Conservation (phyloP, 2,888 invertebrate species). For the Gastracanthus pulcherrimus region DNA sequence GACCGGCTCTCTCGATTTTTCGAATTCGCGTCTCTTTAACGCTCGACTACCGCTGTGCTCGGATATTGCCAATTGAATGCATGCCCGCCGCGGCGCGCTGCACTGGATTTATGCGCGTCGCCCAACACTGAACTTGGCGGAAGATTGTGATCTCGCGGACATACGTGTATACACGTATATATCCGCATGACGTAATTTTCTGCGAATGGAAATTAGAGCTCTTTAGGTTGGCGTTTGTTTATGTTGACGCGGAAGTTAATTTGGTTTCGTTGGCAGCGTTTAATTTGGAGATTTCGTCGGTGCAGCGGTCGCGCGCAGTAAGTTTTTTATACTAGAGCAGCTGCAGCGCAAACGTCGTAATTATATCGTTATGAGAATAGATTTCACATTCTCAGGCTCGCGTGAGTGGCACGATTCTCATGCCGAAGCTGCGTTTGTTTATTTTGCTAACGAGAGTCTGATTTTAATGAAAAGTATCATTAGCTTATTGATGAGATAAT, state of each 20-base stretch:
- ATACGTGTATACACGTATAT: too few species aligned
- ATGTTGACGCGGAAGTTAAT: background rate
- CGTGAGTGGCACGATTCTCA: background rate
- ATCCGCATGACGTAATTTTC: too few species aligned
- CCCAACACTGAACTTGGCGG: background rate
- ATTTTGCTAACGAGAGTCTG: background rate
- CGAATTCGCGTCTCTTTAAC: background rate
- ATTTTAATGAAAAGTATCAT: conserved; percentile 7
- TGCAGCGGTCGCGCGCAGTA: background rate
- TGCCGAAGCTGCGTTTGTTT: background rate
- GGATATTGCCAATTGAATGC: conserved; percentile 12
- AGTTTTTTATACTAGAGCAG: background rate
- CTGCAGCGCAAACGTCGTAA: background rate
- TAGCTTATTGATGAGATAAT: conserved; percentile 10
- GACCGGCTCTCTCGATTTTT: too few species aligned
- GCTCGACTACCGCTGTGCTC: background rate
- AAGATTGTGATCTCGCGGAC: too few species aligned
- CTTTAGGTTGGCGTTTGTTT: too few species aligned
- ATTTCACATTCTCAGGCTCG: background rate
- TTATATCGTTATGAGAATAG: background rate
- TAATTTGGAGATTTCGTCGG: background rate
- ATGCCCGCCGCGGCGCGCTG: background rate
- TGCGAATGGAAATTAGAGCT: too few species aligned
- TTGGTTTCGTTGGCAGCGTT: background rate
- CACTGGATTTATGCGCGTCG: background rate